phyloP scores from a whole-genome alignment of 2,797 vertebrate genomes.

The Apogon talboti region DNA sequence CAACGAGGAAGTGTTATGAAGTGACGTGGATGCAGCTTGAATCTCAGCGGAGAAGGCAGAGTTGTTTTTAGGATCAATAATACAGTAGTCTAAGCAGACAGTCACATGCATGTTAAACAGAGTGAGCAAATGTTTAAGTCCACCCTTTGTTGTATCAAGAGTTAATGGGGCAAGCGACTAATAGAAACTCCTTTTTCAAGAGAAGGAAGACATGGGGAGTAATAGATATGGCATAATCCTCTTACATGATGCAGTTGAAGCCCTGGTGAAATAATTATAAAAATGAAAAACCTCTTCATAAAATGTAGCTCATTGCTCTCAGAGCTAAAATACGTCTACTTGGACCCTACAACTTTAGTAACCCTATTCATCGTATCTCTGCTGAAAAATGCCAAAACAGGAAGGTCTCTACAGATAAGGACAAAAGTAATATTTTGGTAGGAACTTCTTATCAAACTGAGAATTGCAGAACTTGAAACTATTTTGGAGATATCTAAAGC shows the following conservation, averaged over 20 bases:
- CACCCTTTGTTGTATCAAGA: too few relatives aligned
- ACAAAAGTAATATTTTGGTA: conserved; percentile 25
- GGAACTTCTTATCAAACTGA: conserved; percentile 13
- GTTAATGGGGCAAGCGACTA: too few relatives aligned
- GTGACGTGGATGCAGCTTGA: too few relatives aligned
- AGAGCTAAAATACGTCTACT: neutral
- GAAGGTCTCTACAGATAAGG: too few relatives aligned
- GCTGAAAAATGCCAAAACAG: too few relatives aligned
- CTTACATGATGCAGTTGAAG: conserved; percentile 1
- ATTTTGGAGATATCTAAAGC: conserved; percentile 17
- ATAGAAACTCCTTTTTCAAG: neutral
- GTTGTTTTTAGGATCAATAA: too few relatives aligned
- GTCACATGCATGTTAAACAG: too few relatives aligned
- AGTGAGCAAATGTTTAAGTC: too few relatives aligned
- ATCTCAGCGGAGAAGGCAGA: too few relatives aligned
- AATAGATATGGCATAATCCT: conserved; percentile 20
- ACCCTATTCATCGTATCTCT: neutral
- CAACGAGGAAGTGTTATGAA: too few relatives aligned
- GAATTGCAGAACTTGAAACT: conserved; percentile 22
- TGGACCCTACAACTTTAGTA: neutral
- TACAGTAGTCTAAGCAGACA: too few relatives aligned
- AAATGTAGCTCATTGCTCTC: neutral
- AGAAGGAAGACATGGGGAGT: conserved; percentile 4
- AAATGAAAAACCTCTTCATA: conserved; percentile 10
- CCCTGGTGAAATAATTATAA: neutral